A percentile compares a stretch with the other conserved stretches of the same genome.
Conservation (phyloP, 2,888 invertebrate genomes). For the Microctonus aethiopoides region DNA sequence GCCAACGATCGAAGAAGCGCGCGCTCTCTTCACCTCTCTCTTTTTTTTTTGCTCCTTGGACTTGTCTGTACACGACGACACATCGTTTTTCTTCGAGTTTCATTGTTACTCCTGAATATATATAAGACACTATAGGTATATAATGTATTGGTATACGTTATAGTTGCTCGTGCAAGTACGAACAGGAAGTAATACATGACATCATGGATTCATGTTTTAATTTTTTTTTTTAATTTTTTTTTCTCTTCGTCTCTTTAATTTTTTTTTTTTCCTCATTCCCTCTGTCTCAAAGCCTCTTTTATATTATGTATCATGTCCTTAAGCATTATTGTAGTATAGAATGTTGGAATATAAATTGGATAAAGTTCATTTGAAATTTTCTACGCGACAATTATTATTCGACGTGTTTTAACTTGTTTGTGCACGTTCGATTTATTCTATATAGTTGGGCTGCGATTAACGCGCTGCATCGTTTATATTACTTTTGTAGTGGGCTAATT, state of each 20-base stretch:
- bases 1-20: slow-evolving; percentile 48
- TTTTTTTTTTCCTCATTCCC: too few species aligned
- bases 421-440: slow-evolving; percentile 16
- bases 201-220: not conserved
- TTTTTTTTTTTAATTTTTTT: too few species aligned
- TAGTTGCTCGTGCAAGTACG: not conserved
- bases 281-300: too few species aligned
- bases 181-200: not conserved
- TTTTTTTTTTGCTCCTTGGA: slow-evolving; percentile 29
- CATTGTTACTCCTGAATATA: slow-evolving; percentile 31
- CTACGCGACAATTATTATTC: not conserved
- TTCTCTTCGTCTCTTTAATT: too few species aligned
- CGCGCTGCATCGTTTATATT: too few species aligned
- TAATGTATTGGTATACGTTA: not conserved
- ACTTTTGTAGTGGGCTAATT: too few species aligned
- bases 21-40: slow-evolving; percentile 18
- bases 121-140: slow-evolving; percentile 1
- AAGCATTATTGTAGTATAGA: too few species aligned
- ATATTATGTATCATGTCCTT: too few species aligned
- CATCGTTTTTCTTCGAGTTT: slow-evolving; percentile 27
- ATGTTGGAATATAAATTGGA: too few species aligned
- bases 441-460: not conserved
- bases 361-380: not conserved
- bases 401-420: not conserved
- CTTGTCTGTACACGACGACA: too few species aligned